Conservation (phyloP, 2,113 vertebrate genomes). For the Climacteris rufus region DNA sequence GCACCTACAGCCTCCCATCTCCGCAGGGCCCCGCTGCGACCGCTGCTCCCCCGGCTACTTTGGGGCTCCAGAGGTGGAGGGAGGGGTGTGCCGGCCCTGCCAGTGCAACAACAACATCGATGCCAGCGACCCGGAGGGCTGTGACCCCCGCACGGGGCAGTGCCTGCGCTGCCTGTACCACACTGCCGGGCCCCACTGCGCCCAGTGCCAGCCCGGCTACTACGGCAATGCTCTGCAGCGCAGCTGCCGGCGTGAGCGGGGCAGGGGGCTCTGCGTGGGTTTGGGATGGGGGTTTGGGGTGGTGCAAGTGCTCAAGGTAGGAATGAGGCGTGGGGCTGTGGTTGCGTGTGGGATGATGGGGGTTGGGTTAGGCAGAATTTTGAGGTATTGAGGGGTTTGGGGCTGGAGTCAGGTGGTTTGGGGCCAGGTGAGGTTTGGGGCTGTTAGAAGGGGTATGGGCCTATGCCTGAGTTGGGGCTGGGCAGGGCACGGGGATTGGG, state of each 20-base stretch:
- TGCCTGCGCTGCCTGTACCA: conserved; percentile 84
- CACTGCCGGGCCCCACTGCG: conserved; percentile 74
- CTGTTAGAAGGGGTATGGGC: neutral
- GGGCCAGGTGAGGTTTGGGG: neutral
- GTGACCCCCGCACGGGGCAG: conserved; percentile 75
- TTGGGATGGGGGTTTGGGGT: neutral
- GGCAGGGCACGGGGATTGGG: rapidly evolving
- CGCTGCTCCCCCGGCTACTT: conserved; percentile 81
- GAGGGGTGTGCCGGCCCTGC: conserved; percentile 75
- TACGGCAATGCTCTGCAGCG: conserved; percentile 78
- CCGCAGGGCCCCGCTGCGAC: conserved; percentile 79
- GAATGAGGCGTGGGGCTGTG: rapidly evolving
- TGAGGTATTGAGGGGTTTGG: neutral
- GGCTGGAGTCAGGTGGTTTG: neutral
- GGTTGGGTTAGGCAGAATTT: neutral
- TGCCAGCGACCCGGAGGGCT: conserved; percentile 75
- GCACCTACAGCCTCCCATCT: neutral
- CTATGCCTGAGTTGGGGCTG: neutral
- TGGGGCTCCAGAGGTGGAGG: conserved; percentile 69
- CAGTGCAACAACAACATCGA: conserved; percentile 86
- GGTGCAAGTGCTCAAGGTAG: neutral
- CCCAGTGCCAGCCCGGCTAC: conserved; percentile 76
- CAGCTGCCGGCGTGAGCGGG: conserved; percentile 79
- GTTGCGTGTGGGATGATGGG: rapidly evolving
- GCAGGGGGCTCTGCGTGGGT: rapidly evolving